Conservation (phyloP, 2,888 invertebrate genomes). For the Oscheius sp. region DNA sequence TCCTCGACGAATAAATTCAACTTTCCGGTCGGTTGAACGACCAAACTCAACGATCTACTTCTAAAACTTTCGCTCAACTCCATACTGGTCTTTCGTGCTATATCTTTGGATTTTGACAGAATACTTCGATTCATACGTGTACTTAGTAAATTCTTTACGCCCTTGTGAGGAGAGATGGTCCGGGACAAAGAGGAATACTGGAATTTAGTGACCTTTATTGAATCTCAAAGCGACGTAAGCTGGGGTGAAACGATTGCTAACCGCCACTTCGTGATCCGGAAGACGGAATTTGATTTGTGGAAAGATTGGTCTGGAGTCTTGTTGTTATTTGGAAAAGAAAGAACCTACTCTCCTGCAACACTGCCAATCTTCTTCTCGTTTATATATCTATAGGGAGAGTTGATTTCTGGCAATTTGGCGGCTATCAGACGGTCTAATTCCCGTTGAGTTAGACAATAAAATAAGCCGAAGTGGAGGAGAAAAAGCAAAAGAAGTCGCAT, state of each 20-base stretch:
- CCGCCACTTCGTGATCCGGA: not conserved
- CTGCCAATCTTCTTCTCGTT: constrained; percentile 20
- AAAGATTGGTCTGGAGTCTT: not conserved
- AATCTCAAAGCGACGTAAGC: no score
- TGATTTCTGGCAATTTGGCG: not conserved
- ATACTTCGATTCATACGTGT: no score
- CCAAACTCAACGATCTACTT: not conserved
- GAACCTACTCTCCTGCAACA: constrained; percentile 17
- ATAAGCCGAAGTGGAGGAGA: not conserved
- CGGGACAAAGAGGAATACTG: no score
- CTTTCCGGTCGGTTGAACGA: not conserved
- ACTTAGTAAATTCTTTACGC: no score
- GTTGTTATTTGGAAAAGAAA: not conserved
- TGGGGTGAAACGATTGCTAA: constrained; percentile 2
- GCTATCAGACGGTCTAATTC: not conserved
- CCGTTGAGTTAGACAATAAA: not conserved
- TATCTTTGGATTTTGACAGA: no score
- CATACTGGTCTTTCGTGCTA: not conserved
- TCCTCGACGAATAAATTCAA: not conserved
- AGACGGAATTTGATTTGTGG: constrained; percentile 7
- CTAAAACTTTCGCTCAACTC: not conserved
- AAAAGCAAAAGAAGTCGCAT: not conserved
- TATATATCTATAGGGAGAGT: not conserved
- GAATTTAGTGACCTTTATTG: no score
- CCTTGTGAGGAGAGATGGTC: no score